Evolutionary conservation across 2,888 invertebrate species (phyloP), one percentile per base, ranked within the genome.

Genomic region (Epinotia brunnichana): DNA sequence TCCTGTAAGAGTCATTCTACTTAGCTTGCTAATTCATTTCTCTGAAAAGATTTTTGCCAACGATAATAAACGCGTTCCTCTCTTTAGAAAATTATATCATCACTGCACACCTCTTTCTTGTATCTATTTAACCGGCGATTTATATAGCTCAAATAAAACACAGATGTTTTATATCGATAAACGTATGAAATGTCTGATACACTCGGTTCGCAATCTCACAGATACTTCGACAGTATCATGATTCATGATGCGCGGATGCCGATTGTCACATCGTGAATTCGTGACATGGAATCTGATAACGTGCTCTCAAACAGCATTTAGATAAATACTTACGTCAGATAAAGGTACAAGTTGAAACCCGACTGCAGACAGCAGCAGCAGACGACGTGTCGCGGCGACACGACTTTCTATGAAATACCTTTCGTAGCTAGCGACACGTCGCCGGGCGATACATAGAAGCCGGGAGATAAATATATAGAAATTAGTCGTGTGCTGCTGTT

Each of bases 1-100:
- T 84, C 92, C 92, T 74, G 77, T 86, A 10, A 92, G 78, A 17
- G 85, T 82, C 89, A 90, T 91, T 17, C 51, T 71, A 74, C 24
- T 57, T 29, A 53, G 56, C 39, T 69, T 54, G 69, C 61, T 63
- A 29, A 54, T 62, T 35, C 54, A 92, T 41, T 48, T 48, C n/a
- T n/a, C 15, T 48, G 5, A 7, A n/a, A 48, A 48, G 4, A 48
- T n/a, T n/a, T 48, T 48, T 7, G n/a, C 1, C n/a, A 13, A n/a
- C 13, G 48, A n/a, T 44, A 44, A 3, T 15, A 4, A 15, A 15
- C 44, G 5, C 13, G 15, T 15, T 15, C 3, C 15, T 15, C n/a
- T 48, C 48, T 48, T 48, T 48, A 48, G 1, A 48, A n/a, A 5
- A 48, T 48, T n/a, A 1, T n/a, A 48, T 29, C 15, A 21, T 51